These are phyloP conservation scores for Melipona beecheii DNA, from an alignment of 2,888 invertebrate species.

Conservation along the genomic window DNA sequence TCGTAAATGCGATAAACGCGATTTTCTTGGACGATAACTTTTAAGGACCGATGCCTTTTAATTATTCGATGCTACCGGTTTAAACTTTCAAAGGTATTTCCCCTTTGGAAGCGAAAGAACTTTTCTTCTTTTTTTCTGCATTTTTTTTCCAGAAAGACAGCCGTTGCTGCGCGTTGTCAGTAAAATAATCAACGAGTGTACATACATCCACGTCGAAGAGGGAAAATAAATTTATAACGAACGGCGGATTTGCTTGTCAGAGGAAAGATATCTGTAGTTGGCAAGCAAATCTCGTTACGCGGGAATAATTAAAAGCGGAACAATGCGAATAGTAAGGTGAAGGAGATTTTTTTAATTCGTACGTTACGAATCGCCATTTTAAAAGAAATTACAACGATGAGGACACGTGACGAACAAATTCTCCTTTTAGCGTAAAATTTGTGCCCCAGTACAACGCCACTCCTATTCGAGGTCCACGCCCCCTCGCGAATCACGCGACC, in stretches of 20 bases:
- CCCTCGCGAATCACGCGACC: too few relatives aligned
- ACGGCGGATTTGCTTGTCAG: slow-evolving; percentile 3
- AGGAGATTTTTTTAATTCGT: neutral
- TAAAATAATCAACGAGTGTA: neutral
- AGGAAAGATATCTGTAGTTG: neutral
- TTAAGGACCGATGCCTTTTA: too few relatives aligned
- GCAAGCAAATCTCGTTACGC: slow-evolving; percentile 24
- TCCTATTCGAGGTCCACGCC: too few relatives aligned
- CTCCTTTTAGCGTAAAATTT: too few relatives aligned
- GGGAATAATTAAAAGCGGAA: neutral
- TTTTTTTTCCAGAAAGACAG: neutral
- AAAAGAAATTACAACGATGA: neutral
- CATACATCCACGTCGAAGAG: neutral
- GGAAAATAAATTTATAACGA: slow-evolving; percentile 22
- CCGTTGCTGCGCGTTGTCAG: neutral
- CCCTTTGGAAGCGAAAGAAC: neutral
- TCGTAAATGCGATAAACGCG: too few relatives aligned
- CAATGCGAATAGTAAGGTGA: neutral
- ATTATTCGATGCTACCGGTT: too few relatives aligned
- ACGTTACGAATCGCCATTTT: neutral
- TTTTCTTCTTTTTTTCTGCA: too few relatives aligned
- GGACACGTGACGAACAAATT: too few relatives aligned
- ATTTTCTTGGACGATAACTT: too few relatives aligned
- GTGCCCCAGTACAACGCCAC: too few relatives aligned
- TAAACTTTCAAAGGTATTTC: too few relatives aligned